A percentile compares a stretch with the other conserved stretches of the same genome.
phyloP scores from a whole-genome alignment of 2,113 vertebrate species.

The Craseonycteris thonglongyai region DNA sequence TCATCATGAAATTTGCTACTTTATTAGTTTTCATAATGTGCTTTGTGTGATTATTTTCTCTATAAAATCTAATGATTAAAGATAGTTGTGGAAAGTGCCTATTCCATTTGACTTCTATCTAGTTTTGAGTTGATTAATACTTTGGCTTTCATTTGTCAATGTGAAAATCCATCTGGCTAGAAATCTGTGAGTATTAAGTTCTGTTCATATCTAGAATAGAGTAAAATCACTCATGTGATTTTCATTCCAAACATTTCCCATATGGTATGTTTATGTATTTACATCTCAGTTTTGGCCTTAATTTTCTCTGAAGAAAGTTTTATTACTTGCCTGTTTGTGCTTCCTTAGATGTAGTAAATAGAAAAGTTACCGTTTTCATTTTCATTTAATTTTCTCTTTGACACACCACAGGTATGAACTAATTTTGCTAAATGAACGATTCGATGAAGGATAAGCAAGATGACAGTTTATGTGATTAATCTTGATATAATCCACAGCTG shows the following conservation, averaged over 20 bases:
- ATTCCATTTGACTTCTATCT: slow-evolving; percentile 6
- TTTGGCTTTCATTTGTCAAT: slow-evolving; percentile 44
- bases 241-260: slow-evolving; percentile 30
- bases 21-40: slow-evolving; percentile 26
- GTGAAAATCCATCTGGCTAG: slow-evolving; percentile 53
- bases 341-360: background rate
- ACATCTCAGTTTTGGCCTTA: slow-evolving; percentile 26
- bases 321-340: background rate
- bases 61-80: slow-evolving; percentile 49
- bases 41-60: slow-evolving; percentile 31
- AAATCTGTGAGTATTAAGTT: slow-evolving; percentile 33
- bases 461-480: background rate
- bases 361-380: background rate
- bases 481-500: background rate
- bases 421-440: background rate
- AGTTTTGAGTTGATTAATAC: slow-evolving; percentile 48
- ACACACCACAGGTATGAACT: background rate
- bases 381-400: slow-evolving; percentile 1
- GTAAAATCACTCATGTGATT: slow-evolving; percentile 38
- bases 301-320: slow-evolving; percentile 34
- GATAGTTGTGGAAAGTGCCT: background rate
- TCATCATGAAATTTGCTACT: background rate
- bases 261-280: slow-evolving; percentile 47
- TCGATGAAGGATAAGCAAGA: background rate
- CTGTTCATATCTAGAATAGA: slow-evolving; percentile 40